Conservation (phyloP, 2,888 invertebrate species). For the Rotaria sp. region DNA sequence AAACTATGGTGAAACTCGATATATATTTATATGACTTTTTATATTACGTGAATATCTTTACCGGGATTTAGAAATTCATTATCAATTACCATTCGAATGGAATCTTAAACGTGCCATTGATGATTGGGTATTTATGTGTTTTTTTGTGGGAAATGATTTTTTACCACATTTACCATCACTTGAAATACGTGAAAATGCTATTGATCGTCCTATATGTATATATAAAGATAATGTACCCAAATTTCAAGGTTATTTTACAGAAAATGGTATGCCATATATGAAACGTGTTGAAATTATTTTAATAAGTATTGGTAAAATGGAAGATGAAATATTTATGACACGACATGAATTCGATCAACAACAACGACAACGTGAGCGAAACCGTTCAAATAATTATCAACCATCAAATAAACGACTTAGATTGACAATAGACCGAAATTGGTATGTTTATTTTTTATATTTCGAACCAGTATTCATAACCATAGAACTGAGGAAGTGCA, state of each 20-base stretch:
- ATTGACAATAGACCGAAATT: too few species aligned
- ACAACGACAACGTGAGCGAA: not conserved
- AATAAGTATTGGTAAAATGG: not conserved
- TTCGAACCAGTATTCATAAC: too few species aligned
- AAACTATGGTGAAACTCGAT: constrained; percentile 67
- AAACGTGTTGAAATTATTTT: not conserved
- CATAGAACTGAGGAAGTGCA: too few species aligned
- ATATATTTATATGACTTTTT: constrained; percentile 78
- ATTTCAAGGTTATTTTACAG: constrained; percentile 63
- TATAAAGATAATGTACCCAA: constrained; percentile 89
- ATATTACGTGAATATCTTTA: constrained; percentile 87
- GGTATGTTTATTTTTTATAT: too few species aligned
- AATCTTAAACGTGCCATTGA: constrained; percentile 88
- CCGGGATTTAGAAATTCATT: constrained; percentile 75
- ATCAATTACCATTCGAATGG: constrained; percentile 79
- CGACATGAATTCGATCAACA: not conserved
- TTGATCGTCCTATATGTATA: constrained; percentile 80
- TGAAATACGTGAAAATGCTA: constrained; percentile 88
- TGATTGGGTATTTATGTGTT: constrained; percentile 97
- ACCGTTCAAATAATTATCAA: not conserved
- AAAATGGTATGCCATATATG: not conserved
- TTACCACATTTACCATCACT: constrained; percentile 92
- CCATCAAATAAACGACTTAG: not conserved
- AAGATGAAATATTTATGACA: not conserved
- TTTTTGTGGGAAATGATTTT: constrained; percentile 98